Base-by-base conservation (phyloP, 1,140 invertebrate genomes). In the Protaetia brevitarsis region DNA sequence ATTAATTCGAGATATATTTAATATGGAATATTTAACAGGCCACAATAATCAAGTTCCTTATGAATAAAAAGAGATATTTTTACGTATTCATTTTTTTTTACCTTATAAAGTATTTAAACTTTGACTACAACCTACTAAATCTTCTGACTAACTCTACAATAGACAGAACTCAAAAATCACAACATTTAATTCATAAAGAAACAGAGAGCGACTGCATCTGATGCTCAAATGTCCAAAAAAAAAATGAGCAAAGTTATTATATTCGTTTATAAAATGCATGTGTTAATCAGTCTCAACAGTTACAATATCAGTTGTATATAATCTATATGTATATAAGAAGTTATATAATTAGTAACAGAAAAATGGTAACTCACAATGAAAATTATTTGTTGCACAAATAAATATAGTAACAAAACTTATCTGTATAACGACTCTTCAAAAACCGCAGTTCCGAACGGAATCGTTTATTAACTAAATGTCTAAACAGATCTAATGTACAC, bases 241-340 rank as follows among this genome's bases (percentile, higher is more conserved):
- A 51, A 51, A 23, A 23, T 51, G 41, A 51, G 41, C 41, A 51
- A 34, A 23, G n/a, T n/a, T n/a, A n/a, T n/a, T n/a, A n/a, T n/a
- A n/a, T n/a, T n/a, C n/a, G n/a, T n/a, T n/a, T n/a, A n/a, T n/a
- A n/a, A n/a, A n/a, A n/a, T n/a, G n/a, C n/a, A n/a, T n/a, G n/a
- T n/a, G n/a, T n/a, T n/a, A n/a, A 8, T 51, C 41, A 51, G 41
- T 51, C 41, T 51, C 26, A 51, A 51, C 13, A 51, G 41, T 51
- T 51, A 51, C 41, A 51, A 51, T 51, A 51, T 51, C 41, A 51
- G 41, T 51, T 23, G n/a, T n/a, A n/a, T n/a, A n/a, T n/a, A n/a
- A n/a, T n/a, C n/a, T n/a, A n/a, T 51, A 23, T 23, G 26, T 51
- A 51, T 51, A 51, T 51, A 51, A 23, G 41, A 51, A 51, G 19